A percentile compares a stretch with the other conserved stretches of the same genome.
Evolutionary conservation across 2,888 invertebrate species (phyloP).

Genomic region (Strigamia transsilvanica): DNA sequence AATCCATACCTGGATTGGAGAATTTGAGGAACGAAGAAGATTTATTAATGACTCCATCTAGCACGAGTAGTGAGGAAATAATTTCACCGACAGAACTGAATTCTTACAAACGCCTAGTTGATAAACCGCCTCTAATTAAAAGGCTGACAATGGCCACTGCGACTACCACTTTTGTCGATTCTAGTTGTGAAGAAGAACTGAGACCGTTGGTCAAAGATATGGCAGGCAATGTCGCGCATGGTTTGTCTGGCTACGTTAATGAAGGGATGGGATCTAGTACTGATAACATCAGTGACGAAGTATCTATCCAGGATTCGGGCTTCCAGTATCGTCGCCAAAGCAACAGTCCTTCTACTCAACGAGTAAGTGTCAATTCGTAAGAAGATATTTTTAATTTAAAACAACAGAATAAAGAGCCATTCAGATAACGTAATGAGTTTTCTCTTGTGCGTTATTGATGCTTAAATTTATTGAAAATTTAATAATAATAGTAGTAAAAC

Average conservation of each 20-base stretch:
- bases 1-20: conserved; percentile 62
- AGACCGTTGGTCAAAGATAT: conserved; percentile 55
- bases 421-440: too few species aligned
- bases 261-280: conserved; percentile 55
- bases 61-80: conserved; percentile 76
- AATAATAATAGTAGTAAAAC: too few species aligned
- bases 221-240: conserved; percentile 62
- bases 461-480: too few species aligned
- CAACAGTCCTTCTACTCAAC: conserved; percentile 5
- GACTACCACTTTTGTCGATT: neutral
- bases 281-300: conserved; percentile 51
- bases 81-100: conserved; percentile 87
- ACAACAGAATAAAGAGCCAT: too few species aligned
- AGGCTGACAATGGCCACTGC: conserved; percentile 75
- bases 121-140: conserved; percentile 81
- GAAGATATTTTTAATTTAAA: too few species aligned
- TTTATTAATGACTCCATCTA: conserved; percentile 56
- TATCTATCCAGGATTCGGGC: conserved; percentile 13
- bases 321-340: neutral
- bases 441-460: too few species aligned
- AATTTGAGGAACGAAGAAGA: conserved; percentile 53
- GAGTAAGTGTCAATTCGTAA: conserved; percentile 9
- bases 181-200: conserved; percentile 55
- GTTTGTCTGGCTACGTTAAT: conserved; percentile 73
- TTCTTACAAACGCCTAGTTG: conserved; percentile 81